These are phyloP conservation scores for Nothocercus julius DNA, from an alignment of 2,113 vertebrate species.

Conservation along the genomic window DNA sequence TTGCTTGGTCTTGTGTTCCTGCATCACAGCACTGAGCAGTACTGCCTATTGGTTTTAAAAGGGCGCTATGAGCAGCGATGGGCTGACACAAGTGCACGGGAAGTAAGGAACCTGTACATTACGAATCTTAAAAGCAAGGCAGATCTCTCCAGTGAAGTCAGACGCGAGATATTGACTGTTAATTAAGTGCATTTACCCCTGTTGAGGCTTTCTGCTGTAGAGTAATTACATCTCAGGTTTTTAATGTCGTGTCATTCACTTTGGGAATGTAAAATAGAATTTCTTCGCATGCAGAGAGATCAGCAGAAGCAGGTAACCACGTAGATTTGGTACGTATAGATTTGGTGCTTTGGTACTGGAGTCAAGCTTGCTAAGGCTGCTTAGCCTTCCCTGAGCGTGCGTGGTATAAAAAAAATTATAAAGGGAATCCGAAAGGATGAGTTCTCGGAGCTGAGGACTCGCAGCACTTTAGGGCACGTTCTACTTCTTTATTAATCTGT, in stretches of 20 bases:
- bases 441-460: neutral
- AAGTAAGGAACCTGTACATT: neutral
- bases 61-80: too few relatives aligned
- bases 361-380: neutral
- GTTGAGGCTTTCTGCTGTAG: neutral
- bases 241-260: neutral
- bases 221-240: neutral
- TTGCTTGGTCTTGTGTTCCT: neutral
- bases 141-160: neutral
- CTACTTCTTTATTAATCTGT: neutral
- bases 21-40: neutral
- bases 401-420: neutral
- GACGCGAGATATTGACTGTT: neutral
- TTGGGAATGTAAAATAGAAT: neutral
- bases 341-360: neutral
- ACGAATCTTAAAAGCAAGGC: neutral
- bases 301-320: neutral
- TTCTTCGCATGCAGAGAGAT: neutral
- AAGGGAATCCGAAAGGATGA: neutral
- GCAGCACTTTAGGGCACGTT: neutral
- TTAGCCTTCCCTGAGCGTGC: neutral
- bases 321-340: too few relatives aligned
- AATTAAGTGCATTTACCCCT: neutral
- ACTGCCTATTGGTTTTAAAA: rapidly evolving
- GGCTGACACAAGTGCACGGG: neutral